Percentiles rank a stretch among this genome's conserved stretches.
Evolutionary conservation across 2,797 vertebrate species (phyloP).

Genomic region (Micropoecilia bifurca): DNA sequence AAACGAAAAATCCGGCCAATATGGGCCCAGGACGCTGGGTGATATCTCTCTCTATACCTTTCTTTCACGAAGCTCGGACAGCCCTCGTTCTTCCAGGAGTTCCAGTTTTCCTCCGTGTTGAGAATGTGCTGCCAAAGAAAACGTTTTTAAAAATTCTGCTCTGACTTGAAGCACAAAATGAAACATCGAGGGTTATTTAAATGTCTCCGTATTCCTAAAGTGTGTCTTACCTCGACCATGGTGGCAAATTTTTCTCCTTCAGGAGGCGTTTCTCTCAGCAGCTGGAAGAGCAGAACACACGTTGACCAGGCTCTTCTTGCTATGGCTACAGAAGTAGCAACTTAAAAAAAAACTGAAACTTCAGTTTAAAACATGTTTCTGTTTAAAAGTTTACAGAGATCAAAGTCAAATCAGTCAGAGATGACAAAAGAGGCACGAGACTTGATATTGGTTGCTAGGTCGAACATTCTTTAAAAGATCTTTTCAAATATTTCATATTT

Average conservation of each 20-base stretch:
- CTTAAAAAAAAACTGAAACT: background rate
- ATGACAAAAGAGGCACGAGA: background rate
- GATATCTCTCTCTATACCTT: constrained; percentile 82
- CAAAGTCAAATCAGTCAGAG: background rate
- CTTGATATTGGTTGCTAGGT: background rate
- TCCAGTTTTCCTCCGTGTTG: constrained; percentile 99
- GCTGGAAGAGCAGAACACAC: constrained; percentile 72
- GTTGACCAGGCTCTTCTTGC: background rate
- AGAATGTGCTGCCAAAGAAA: constrained; percentile 89
- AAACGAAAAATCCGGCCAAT: background rate
- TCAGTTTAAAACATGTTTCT: background rate
- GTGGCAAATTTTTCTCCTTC: constrained; percentile 94
- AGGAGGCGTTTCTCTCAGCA: constrained; percentile 94
- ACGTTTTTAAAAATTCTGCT: background rate
- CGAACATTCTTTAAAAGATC: background rate
- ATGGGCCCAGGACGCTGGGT: background rate
- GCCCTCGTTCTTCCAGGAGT: constrained; percentile 98
- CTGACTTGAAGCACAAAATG: background rate
- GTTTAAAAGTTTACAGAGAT: background rate
- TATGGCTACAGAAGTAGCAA: background rate
- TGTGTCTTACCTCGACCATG: constrained; percentile 92
- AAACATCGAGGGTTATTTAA: background rate
- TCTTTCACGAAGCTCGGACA: constrained; percentile 98
- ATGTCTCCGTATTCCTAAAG: background rate
- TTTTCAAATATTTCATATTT: background rate